Base-by-base conservation (phyloP, 2,797 vertebrate genomes). In the Clarias platycephalus region DNA sequence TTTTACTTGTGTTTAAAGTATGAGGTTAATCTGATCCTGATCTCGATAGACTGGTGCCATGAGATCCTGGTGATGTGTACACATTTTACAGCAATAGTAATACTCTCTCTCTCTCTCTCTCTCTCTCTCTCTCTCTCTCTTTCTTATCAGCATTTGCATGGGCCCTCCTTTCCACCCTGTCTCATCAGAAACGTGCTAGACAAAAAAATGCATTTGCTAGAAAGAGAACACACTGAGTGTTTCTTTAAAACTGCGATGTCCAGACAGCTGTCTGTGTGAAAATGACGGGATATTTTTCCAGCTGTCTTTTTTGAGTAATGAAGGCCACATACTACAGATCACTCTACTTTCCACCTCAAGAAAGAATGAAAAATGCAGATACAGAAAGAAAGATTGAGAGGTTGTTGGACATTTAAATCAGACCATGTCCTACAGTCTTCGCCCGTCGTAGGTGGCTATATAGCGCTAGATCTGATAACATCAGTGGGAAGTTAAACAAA, bases 401-500 rank as follows among this genome's bases (percentile, higher is more conserved):
- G 64, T 84, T 79, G 66, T 83, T 68, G 83, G 88, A 85, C 88
- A 85, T 83, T 84, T 84, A 87, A 90, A 88, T 86, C 72, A 81
- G 76, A 87, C 83, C 81, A 78, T 67, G 87, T 86, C 80, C 83
- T 82, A 57, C 44, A 71, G 67, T 89, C 86, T 77, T 85, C 66
- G 81, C 67, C 62, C 84, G 85, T 83, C 86, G 90, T 91, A 91
- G 90, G 88, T 90, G 89, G 87, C 85, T 88, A 66, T 83, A 87
- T 70, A 86, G 87, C 40, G 40, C 53, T n/a, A 58, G 86, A n/a
- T 80, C 89, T 90, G 94, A 95, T 95, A 94, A 91, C 90, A 92
- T 95, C 92, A 90, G 89, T 37, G 89, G 91, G 93, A 95, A 94
- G 93, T 95, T 95, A 95, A 95, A 95, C 94, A 95, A 93, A 94